Conservation (phyloP, 2,113 vertebrate species). For the Pao palembangensis region DNA sequence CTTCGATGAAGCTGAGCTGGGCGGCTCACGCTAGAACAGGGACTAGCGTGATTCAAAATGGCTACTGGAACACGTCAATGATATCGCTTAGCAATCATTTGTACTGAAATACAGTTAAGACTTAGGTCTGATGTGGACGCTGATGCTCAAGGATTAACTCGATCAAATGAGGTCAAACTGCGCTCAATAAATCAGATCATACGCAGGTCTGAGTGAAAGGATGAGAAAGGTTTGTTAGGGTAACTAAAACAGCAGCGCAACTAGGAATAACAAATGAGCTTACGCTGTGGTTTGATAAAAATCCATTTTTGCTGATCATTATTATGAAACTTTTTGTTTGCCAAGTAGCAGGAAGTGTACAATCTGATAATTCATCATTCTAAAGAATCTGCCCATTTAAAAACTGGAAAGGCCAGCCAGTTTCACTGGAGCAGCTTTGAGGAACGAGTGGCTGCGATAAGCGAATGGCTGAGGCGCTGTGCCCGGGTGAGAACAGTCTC, state of each 20-base stretch:
- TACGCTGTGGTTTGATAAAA: too few relatives aligned
- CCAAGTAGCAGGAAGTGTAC: too few relatives aligned
- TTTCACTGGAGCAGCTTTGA: not conserved
- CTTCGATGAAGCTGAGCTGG: not conserved
- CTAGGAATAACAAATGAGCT: too few relatives aligned
- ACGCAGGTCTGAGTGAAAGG: not conserved
- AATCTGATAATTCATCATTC: too few relatives aligned
- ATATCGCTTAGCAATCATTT: not conserved
- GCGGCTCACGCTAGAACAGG: not conserved
- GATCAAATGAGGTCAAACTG: conserved; percentile 9
- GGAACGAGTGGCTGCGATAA: not conserved
- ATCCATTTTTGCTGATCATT: too few relatives aligned
- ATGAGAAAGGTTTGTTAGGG: not conserved
- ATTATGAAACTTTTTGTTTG: too few relatives aligned
- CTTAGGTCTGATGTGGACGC: conserved; percentile 1
- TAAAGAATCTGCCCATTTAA: too few relatives aligned
- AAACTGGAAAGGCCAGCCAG: too few relatives aligned
- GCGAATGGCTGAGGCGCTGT: conserved; percentile 3
- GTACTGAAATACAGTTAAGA: not conserved
- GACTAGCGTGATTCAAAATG: not conserved
- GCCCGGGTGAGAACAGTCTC: conserved; percentile 20
- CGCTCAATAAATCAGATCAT: not conserved
- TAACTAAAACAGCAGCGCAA: too few relatives aligned
- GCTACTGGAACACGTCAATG: not conserved
- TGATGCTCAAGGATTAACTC: conserved; percentile 4